Evolutionary conservation across 2,113 vertebrate species (phyloP), one percentile per base, ranked within the genome.

Genomic region (Amia ocellicauda): DNA sequence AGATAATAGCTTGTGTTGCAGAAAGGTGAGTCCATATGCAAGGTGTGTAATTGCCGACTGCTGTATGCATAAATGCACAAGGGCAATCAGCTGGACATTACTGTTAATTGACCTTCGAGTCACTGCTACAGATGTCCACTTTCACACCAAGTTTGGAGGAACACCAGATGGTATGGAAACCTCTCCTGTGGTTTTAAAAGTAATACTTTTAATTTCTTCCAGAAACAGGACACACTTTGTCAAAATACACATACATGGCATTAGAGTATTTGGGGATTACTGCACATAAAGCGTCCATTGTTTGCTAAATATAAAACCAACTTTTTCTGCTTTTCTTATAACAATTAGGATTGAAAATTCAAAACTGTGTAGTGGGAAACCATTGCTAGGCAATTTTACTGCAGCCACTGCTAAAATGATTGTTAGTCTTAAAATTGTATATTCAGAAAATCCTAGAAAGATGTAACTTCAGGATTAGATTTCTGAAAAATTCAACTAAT

Each of bases 151-250:
- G 56, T 74, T 80, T 62, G 67, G 76, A 80, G 81, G 59, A 66
- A 66, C 14, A 80, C 69, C 83, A 90, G 83, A 87, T 89, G 85
- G 84, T 73, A 76, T 75, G 78, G 73, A 89, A 87, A 77, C 67
- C 60, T 80, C 81, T 65, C 41, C 41, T 2, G 31, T 11, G 31
- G 10, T 28, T 20, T 41, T 20, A 9, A 10, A 23, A 58, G 31
- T 19, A 9, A 2, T 22, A 19, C 7, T 13, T 14, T 41, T n/a
- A 41, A 58, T 20, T 58, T 31, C 11, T 20, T 22, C 10, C 31
- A 13, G 17, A 41, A 58, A 20, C 17, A 31, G 29, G 56, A 28
- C 14, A n/a, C 54, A 9, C 1, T 26, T n/a, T 9, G 27, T 13
- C 26, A 17, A 19, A 19, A 2, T 17, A 23, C 7, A 5, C 50